These are phyloP conservation scores for Nilaparvata lugens DNA, from an alignment of 1,140 invertebrate species.

Conservation along the genomic window DNA sequence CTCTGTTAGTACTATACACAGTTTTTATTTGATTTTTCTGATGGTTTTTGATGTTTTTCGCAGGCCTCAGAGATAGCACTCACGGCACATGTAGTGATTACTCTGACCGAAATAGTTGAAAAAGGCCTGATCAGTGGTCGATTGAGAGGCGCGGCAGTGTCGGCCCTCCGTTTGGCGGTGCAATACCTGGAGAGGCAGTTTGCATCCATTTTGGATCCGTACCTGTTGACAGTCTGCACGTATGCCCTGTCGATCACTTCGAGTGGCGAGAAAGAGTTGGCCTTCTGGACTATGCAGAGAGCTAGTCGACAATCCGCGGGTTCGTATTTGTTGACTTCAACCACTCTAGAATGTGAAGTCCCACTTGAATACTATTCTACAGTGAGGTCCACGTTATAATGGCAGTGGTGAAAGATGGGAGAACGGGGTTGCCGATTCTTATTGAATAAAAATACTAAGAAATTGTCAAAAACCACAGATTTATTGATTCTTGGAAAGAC, in stretches of 20 bases:
- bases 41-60: conserved; percentile 1
- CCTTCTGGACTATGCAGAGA: conserved; percentile 15
- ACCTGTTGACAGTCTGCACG: conserved; percentile 41
- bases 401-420: too few relatives aligned
- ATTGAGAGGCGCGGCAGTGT: conserved; percentile 4
- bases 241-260: conserved; percentile 40
- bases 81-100: conserved; percentile 43
- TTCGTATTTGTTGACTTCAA: background rate
- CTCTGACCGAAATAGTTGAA: conserved; percentile 30
- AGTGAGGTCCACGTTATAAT: too few relatives aligned
- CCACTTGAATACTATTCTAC: too few relatives aligned
- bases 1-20: background rate
- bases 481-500: too few relatives aligned
- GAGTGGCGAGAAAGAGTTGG: conserved; percentile 36
- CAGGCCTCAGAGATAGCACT: conserved; percentile 30
- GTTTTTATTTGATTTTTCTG: background rate
- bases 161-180: conserved; percentile 11
- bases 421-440: too few relatives aligned
- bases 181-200: conserved; percentile 38
- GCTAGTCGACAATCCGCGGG: background rate
- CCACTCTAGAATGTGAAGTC: too few relatives aligned
- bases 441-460: too few relatives aligned
- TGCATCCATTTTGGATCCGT: conserved; percentile 36
- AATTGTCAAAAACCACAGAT: too few relatives aligned
- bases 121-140: conserved; percentile 15